These are phyloP conservation scores for Elachura formosa DNA, from an alignment of 2,113 vertebrate species.

Conservation along the genomic window DNA sequence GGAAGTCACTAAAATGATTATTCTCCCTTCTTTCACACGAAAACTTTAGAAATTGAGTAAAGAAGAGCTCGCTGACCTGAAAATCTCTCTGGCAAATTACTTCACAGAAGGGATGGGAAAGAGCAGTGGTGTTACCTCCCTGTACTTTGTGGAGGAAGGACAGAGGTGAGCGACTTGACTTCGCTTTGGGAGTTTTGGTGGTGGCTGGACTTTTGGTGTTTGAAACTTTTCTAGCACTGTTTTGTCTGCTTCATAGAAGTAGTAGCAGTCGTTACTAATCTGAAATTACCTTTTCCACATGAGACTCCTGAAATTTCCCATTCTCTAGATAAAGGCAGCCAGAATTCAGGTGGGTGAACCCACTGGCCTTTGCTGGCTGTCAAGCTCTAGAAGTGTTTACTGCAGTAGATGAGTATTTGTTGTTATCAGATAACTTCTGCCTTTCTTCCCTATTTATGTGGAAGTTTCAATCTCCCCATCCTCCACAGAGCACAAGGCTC, in stretches of 20 bases:
- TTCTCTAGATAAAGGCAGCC: not conserved
- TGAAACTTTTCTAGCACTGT: not conserved
- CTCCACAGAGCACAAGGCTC: not conserved
- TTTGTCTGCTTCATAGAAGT: not conserved
- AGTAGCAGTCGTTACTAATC: not conserved
- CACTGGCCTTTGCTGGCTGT: not conserved
- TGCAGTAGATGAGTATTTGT: not conserved
- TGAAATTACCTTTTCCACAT: not conserved
- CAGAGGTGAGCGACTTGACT: constrained; percentile 78
- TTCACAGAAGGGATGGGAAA: constrained; percentile 84
- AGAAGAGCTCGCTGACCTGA: constrained; percentile 76
- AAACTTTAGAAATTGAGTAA: constrained; percentile 80
- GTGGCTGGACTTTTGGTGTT: not conserved
- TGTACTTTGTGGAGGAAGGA: constrained; percentile 91
- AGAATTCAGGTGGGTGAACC: not conserved
- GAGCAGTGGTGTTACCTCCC: constrained; percentile 83
- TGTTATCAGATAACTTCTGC: not conserved
- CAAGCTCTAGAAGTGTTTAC: not conserved
- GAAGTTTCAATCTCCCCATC: not conserved
- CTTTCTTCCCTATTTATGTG: not conserved
- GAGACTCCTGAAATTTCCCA: not conserved
- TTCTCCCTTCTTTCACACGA: not conserved
- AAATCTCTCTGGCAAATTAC: constrained; percentile 77
- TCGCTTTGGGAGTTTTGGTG: not conserved
- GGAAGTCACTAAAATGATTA: not conserved